Evolutionary conservation across 2,888 invertebrate genomes (phyloP).

Genomic region (Ophion slaviceki): DNA sequence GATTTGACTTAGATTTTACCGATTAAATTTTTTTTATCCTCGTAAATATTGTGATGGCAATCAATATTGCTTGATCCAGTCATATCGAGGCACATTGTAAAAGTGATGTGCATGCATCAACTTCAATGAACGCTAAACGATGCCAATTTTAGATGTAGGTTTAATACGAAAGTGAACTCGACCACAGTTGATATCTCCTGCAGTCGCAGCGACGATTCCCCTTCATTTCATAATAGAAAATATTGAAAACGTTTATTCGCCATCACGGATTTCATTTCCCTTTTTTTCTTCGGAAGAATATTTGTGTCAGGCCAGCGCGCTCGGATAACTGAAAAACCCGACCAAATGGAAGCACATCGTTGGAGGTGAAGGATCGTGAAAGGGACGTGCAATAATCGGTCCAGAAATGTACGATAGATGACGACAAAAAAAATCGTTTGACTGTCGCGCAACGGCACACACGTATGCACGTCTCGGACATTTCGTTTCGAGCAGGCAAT

Average conservation of each 20-base stretch:
- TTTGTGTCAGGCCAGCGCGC: neutral
- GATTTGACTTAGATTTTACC: neutral
- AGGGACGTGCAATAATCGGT: neutral
- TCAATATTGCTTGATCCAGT: neutral
- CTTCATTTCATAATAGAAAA: neutral
- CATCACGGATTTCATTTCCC: neutral
- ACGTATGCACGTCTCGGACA: neutral
- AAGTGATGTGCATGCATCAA: too few relatives aligned
- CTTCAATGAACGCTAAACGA: neutral
- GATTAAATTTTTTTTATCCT: neutral
- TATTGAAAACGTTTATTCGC: neutral
- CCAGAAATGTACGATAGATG: neutral
- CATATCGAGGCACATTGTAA: too few relatives aligned
- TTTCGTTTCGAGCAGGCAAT: constrained; percentile 14
- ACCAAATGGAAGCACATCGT: neutral
- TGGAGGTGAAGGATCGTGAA: neutral
- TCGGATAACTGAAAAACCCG: neutral
- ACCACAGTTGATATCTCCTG: neutral
- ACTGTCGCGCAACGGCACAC: neutral
- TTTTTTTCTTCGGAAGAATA: neutral
- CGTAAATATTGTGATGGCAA: neutral
- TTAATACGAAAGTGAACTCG: neutral
- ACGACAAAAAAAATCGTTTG: neutral
- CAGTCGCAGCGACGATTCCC: neutral
- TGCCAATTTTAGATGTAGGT: neutral